phyloP scores from a whole-genome alignment of 2,888 invertebrate species.

The Leptopterna dolabrata region DNA sequence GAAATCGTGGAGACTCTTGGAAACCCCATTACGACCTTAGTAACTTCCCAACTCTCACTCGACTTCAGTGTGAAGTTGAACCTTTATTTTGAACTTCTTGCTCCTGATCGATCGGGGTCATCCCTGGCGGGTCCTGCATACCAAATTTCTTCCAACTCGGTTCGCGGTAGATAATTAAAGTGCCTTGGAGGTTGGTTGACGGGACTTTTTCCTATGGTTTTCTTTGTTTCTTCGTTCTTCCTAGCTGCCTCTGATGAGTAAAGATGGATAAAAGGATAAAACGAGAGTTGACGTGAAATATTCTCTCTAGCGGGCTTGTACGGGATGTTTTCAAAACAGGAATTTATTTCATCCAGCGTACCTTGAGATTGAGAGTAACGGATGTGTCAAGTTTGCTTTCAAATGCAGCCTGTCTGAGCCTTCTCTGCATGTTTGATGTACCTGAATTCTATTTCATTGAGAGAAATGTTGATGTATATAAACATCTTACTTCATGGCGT shows the following conservation, averaged over 20 bases:
- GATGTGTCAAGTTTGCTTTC: neutral
- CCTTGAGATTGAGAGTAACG: neutral
- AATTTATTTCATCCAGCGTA: neutral
- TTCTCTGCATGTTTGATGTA: too few species aligned
- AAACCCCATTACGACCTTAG: neutral
- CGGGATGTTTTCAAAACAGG: neutral
- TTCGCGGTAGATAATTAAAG: neutral
- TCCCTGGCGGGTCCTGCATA: neutral
- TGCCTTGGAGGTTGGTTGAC: conserved; percentile 1
- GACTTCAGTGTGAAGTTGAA: neutral
- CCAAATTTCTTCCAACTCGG: neutral
- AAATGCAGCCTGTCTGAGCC: neutral
- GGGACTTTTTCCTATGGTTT: neutral
- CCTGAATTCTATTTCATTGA: too few species aligned
- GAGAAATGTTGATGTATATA: too few species aligned
- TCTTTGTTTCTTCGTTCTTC: neutral
- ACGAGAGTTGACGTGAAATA: neutral
- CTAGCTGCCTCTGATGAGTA: neutral
- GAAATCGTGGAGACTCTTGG: neutral
- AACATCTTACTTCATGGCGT: too few species aligned
- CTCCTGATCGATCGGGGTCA: neutral
- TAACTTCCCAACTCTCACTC: neutral
- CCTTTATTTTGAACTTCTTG: neutral
- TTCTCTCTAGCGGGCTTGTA: neutral
- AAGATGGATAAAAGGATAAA: neutral